Evolutionary conservation across 2,888 invertebrate genomes (phyloP), one percentile per base, ranked within the genome.

Genomic region (Chaetogeoica ovagalla): DNA sequence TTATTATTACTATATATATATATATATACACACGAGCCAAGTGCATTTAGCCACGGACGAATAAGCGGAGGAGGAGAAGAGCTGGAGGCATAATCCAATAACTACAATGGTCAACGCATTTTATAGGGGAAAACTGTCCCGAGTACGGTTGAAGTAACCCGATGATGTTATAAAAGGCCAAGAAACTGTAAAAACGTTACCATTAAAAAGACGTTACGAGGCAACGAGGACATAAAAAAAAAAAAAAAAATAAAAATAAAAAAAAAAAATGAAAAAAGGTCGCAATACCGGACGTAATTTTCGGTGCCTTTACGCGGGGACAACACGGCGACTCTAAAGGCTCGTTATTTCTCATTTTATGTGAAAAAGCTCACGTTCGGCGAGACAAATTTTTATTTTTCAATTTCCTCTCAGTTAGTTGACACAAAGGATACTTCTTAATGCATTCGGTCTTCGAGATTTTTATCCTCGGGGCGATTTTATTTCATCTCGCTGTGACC

Each of bases 271-370:
- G 60, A 23, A 55, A 62, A 62, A 63, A 62, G 60, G 60, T 70
- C 62, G 79, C 63, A 63, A 71, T 79, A 79, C 71, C 79, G 79
- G 79, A 79, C 79, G 79, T 79, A 79, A 79, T 79, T 79, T 79
- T 79, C 79, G 71, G 79, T 52, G 77, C 70, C 69, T 77, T 69
- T 69, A 15, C 70, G 52, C 52, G 37, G 52, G 77, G 79, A 70
- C 79, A 23, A 43, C 63, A 13, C 63, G 37, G 15, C 57, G 19
- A 48, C 62, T 57, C 57, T 63, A 55, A 79, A 79, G 70, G 70
- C 70, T 79, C 70, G 79, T 79, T 79, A 79, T 71, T 79, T 79
- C 63, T 63, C 79, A 63, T 79, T 79, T 79, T 62, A 79, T 79
- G 55, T 57, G 70, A 63, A 71, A 79, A 79, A 79, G 63, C 76